These are phyloP conservation scores for Paraplagusia blochii DNA, from an alignment of 2,113 vertebrate genomes.

Conservation along the genomic window DNA sequence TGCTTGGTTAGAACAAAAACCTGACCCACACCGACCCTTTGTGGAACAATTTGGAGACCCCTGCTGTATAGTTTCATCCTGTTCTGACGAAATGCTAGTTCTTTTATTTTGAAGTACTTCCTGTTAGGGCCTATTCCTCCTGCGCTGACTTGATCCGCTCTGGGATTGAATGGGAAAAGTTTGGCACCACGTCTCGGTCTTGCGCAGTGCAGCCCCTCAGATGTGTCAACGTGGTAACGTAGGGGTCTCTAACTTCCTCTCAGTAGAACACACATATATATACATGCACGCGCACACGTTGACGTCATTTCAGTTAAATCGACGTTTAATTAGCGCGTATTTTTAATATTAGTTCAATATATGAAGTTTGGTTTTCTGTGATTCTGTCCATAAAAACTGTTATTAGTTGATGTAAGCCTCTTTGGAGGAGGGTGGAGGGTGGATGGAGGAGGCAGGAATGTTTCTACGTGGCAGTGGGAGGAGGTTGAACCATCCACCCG, in stretches of 20 bases:
- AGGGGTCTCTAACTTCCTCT: constrained; percentile 29
- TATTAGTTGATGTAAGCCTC: constrained; percentile 6
- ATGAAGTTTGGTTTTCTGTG: background rate
- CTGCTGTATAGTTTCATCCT: too few relatives aligned
- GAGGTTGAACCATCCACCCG: constrained; percentile 27
- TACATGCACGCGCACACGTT: constrained; percentile 9
- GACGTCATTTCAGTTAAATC: background rate
- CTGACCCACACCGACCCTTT: too few relatives aligned
- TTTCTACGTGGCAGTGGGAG: constrained; percentile 68
- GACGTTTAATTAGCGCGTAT: background rate
- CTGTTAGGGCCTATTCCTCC: background rate
- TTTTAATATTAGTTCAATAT: background rate
- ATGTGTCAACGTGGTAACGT: constrained; percentile 76
- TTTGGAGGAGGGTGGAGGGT: background rate
- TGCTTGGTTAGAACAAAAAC: too few relatives aligned
- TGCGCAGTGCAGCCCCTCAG: constrained; percentile 60
- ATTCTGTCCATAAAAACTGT: background rate
- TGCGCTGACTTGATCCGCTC: constrained; percentile 6
- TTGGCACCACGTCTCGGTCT: constrained; percentile 66
- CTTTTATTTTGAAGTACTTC: constrained; percentile 45
- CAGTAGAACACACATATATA: too few relatives aligned
- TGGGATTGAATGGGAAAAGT: constrained; percentile 30
- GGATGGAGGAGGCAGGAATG: constrained; percentile 49
- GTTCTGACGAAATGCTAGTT: background rate
- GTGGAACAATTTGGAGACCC: too few relatives aligned